Conservation (phyloP, 1,140 invertebrate genomes). For the Lepidurus couesii region DNA sequence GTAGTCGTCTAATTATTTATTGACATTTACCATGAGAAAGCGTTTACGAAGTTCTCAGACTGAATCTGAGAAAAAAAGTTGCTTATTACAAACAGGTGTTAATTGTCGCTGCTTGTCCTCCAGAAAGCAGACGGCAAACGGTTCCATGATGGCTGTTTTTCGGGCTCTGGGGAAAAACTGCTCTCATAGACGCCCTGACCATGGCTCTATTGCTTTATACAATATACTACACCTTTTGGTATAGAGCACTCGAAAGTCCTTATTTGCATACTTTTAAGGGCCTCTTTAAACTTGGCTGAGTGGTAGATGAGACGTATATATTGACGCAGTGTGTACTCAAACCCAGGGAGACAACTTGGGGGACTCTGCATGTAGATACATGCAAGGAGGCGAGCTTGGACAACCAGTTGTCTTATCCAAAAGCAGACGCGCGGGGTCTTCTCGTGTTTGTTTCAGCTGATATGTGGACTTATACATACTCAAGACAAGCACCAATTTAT, state of each 20-base stretch:
- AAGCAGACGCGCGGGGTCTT: not conserved
- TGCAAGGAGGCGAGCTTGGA: not conserved
- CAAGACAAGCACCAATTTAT: slow-evolving; percentile 16
- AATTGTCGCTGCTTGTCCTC: not conserved
- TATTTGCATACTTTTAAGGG: slow-evolving; percentile 11
- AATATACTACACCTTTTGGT: not conserved
- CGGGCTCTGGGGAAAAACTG: too few relatives aligned
- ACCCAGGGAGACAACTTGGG: not conserved
- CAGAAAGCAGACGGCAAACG: not conserved
- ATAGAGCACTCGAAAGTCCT: not conserved
- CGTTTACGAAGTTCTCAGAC: too few relatives aligned
- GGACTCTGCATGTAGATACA: not conserved
- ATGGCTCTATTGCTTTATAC: not conserved
- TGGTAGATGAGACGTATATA: slow-evolving; percentile 11
- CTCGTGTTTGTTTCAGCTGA: not conserved
- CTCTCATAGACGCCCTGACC: not conserved
- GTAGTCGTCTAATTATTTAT: too few relatives aligned
- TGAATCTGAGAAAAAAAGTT: too few relatives aligned
- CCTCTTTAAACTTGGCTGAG: slow-evolving; percentile 9
- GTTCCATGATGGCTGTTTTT: not conserved
- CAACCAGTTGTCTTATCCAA: slow-evolving; percentile 8
- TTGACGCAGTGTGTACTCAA: slow-evolving; percentile 3
- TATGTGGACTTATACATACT: slow-evolving; percentile 11
- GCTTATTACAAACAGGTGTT: not conserved
- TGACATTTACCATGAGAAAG: too few relatives aligned